A percentile compares a stretch with the other conserved stretches of the same genome.
phyloP scores from a whole-genome alignment of 2,113 vertebrate genomes.

The Nerophis lumbriciformis region DNA sequence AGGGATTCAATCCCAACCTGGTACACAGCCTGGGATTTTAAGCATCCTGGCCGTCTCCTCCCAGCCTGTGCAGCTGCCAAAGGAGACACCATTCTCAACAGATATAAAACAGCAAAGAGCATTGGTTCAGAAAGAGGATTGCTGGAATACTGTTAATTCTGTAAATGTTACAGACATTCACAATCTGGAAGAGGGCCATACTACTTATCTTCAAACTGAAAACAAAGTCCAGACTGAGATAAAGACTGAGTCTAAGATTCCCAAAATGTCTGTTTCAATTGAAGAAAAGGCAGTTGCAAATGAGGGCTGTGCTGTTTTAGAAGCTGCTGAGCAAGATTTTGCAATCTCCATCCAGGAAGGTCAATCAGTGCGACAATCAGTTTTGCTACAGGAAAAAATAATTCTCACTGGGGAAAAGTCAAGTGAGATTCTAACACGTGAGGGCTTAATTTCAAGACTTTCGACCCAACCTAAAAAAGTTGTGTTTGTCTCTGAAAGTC shows the following conservation, averaged over 20 bases:
- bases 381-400: constrained; percentile 76
- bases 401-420: constrained; percentile 65
- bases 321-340: constrained; percentile 71
- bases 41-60: constrained; percentile 57
- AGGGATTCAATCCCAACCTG: constrained; percentile 31
- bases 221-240: constrained; percentile 47
- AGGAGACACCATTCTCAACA: constrained; percentile 61
- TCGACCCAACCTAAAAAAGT: constrained; percentile 57
- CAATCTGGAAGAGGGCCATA: constrained; percentile 60
- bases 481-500: constrained; percentile 59
- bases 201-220: constrained; percentile 50
- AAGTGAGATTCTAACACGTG: constrained; percentile 32
- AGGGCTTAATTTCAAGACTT: constrained; percentile 25
- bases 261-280: constrained; percentile 57
- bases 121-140: constrained; percentile 69
- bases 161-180: constrained; percentile 60
- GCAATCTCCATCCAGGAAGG: constrained; percentile 74
- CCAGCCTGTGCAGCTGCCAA: constrained; percentile 58
- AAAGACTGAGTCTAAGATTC: constrained; percentile 65
- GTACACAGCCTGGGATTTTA: constrained; percentile 44
- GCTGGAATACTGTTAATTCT: constrained; percentile 64
- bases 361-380: constrained; percentile 71
- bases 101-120: constrained; percentile 58
- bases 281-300: constrained; percentile 61
- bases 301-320: constrained; percentile 66